Evolutionary conservation across 2,113 vertebrate species (phyloP).

Genomic region (Aviceda subcristata): DNA sequence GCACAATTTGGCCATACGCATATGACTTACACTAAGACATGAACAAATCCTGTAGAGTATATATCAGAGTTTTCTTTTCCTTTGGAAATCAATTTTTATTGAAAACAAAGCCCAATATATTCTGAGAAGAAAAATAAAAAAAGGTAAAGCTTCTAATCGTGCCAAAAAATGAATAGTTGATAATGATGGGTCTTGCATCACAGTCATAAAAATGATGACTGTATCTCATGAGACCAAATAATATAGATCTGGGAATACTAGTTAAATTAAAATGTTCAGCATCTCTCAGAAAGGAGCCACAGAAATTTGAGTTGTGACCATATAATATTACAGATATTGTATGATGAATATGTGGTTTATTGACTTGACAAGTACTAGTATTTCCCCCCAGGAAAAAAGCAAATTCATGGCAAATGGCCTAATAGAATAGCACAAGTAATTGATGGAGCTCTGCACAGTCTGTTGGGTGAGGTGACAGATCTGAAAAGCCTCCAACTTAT

Average conservation of each 20-base stretch:
- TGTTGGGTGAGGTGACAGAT: slow-evolving; percentile 10
- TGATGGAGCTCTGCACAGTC: slow-evolving; percentile 8
- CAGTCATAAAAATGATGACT: neutral
- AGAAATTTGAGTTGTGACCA: neutral
- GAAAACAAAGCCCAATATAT: neutral
- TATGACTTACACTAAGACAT: neutral
- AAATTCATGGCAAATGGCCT: neutral
- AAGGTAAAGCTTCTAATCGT: neutral
- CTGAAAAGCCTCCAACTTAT: slow-evolving; percentile 17
- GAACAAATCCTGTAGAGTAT: neutral
- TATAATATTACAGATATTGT: slow-evolving; percentile 29
- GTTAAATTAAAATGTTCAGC: neutral
- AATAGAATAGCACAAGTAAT: slow-evolving; percentile 10
- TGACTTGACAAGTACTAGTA: slow-evolving; percentile 5
- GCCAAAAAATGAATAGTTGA: neutral
- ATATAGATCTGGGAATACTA: neutral
- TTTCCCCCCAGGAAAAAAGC: neutral
- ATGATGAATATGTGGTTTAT: slow-evolving; percentile 31
- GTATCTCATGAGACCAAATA: neutral
- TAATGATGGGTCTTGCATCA: neutral
- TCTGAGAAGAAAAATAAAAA: neutral
- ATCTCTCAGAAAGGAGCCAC: neutral
- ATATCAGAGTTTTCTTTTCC: neutral
- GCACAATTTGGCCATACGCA: neutral
- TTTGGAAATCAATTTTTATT: neutral